Evolutionary conservation across 1,140 invertebrate genomes (phyloP).

Genomic region (Achroia grisella): DNA sequence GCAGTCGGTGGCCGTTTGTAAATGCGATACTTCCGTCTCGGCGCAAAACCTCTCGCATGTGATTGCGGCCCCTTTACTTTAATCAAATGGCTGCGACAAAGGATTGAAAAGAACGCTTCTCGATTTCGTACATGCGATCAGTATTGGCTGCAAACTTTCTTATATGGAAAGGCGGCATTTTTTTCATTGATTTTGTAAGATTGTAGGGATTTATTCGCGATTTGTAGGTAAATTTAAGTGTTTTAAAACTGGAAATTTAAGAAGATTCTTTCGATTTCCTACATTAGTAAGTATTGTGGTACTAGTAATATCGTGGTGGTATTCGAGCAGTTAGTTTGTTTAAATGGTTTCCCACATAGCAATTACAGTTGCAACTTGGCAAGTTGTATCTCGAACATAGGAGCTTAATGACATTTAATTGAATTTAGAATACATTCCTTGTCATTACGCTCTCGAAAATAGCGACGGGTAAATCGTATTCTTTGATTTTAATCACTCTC

Average conservation of each 20-base stretch:
- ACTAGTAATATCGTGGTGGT: too few species aligned
- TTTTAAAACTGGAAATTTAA: neutral
- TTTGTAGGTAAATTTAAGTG: slow-evolving; percentile 11
- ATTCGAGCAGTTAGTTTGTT: too few species aligned
- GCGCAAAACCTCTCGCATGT: slow-evolving; percentile 43
- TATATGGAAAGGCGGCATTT: slow-evolving; percentile 50
- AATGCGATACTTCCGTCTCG: slow-evolving; percentile 66
- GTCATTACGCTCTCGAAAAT: slow-evolving; percentile 20
- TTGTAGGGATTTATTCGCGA: slow-evolving; percentile 22
- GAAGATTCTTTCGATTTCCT: neutral
- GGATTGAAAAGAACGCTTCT: slow-evolving; percentile 62
- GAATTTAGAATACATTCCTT: slow-evolving; percentile 20
- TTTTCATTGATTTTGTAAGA: slow-evolving; percentile 36
- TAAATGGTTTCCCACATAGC: too few species aligned
- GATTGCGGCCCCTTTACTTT: slow-evolving; percentile 65
- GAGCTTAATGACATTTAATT: slow-evolving; percentile 16
- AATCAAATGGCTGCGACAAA: slow-evolving; percentile 70
- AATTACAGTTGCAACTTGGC: too few species aligned
- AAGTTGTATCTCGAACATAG: too few species aligned
- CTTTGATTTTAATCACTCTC: slow-evolving; percentile 33
- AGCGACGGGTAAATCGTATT: slow-evolving; percentile 24
- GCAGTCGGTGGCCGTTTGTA: slow-evolving; percentile 62
- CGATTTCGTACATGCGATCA: slow-evolving; percentile 58
- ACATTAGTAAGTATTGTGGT: neutral
- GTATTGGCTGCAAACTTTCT: slow-evolving; percentile 55